A percentile compares a stretch with the other conserved stretches of the same genome.
These are phyloP conservation scores for Leptestheria dahalacensis DNA, from an alignment of 1,140 invertebrate genomes.

Conservation along the genomic window DNA sequence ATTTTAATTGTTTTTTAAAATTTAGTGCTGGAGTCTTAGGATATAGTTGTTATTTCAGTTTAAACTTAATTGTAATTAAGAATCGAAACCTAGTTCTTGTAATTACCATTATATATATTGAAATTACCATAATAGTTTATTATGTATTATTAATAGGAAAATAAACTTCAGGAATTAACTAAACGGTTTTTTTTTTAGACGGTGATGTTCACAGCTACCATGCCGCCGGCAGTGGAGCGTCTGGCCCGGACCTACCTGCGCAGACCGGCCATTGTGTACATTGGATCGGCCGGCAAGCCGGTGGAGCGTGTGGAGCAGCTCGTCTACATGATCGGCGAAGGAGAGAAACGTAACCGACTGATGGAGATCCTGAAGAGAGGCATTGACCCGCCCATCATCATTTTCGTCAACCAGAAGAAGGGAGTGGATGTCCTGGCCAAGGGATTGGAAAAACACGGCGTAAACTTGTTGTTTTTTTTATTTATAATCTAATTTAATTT, in stretches of 20 bases:
- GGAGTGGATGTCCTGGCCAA: conserved; percentile 95
- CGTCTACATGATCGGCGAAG: conserved; percentile 85
- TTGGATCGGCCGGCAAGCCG: conserved; percentile 95
- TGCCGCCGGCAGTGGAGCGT: conserved; percentile 94
- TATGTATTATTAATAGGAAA: too few species aligned
- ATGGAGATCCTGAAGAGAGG: conserved; percentile 71
- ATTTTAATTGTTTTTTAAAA: background rate
- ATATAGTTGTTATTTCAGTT: too few species aligned
- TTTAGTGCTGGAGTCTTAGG: too few species aligned
- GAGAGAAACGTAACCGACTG: conserved; percentile 80
- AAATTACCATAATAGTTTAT: too few species aligned
- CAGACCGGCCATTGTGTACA: conserved; percentile 93
- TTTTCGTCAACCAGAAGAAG: conserved; percentile 99
- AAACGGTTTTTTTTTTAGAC: conserved; percentile 44
- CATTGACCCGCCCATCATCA: conserved; percentile 93
- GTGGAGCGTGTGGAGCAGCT: conserved; percentile 96
- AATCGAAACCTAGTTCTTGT: too few species aligned
- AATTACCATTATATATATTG: too few species aligned
- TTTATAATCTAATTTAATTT: background rate
- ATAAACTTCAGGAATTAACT: too few species aligned
- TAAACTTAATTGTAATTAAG: too few species aligned
- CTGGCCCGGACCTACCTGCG: conserved; percentile 87
- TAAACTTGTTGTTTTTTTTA: too few species aligned
- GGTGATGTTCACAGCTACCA: conserved; percentile 99
- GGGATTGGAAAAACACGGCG: conserved; percentile 88